Conservation (phyloP, 2,888 invertebrate species). For the Drosophila monieri region DNA sequence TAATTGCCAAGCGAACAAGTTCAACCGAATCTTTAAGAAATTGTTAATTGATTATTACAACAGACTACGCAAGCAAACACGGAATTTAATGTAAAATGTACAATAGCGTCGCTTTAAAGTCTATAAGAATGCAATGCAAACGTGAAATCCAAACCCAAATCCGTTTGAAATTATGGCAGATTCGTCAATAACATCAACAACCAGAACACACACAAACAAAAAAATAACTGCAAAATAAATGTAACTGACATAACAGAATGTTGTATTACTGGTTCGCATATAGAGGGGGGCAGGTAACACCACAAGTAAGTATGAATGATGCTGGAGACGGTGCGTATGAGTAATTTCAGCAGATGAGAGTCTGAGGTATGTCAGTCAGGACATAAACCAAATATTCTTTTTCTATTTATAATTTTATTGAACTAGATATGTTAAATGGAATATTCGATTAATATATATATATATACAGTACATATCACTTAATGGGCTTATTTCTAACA, state of each 20-base stretch:
- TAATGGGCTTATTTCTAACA: constrained; percentile 40
- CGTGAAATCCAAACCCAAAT: constrained; percentile 60
- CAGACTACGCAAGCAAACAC: constrained; percentile 77
- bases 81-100: constrained; percentile 76
- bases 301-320: constrained; percentile 1
- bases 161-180: constrained; percentile 66
- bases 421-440: constrained; percentile 25
- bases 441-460: constrained; percentile 38
- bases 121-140: constrained; percentile 55
- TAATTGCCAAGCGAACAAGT: constrained; percentile 50
- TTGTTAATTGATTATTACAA: constrained; percentile 63
- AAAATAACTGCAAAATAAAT: constrained; percentile 79
- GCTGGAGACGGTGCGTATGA: background rate
- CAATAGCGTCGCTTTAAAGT: constrained; percentile 79
- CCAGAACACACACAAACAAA: constrained; percentile 55
- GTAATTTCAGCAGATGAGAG: background rate
- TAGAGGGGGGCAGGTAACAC: background rate
- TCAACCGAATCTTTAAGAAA: constrained; percentile 50
- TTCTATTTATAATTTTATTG: constrained; percentile 13
- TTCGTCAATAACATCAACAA: constrained; percentile 62
- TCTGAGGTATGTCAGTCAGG: too few species aligned
- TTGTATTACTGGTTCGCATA: background rate
- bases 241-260: constrained; percentile 73
- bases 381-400: too few species aligned
- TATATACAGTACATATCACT: constrained; percentile 62